Evolutionary conservation across 2,797 vertebrate genomes (phyloP), one percentile per base, ranked within the genome.

Genomic region (Gephyroberyx darwinii): DNA sequence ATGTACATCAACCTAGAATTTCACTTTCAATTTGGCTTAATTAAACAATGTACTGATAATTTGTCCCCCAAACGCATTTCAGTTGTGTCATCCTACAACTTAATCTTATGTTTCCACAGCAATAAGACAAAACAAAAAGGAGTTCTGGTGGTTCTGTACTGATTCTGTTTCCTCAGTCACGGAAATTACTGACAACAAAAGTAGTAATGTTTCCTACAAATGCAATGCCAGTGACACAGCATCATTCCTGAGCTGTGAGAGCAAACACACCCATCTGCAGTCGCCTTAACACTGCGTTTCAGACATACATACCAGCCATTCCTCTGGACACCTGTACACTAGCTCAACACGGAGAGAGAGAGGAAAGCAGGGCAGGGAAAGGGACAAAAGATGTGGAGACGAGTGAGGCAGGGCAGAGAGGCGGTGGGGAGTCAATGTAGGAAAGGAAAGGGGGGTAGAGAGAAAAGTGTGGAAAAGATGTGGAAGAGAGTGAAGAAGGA

Each of bases 231-330:
- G 55, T 47, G 62, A 74, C 10, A 8, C 6, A 6, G 39, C 48
- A 65, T 67, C 19, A 50, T 71, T 77, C 62, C 70, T 5, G 5
- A 0, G 30, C 16, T 22, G 7, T 53, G 45, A 35, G 54, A 30
- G 41, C 68, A 67, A 50, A 69, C 6, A 58, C 58, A 53, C 68
- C 58, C 33, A 47, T 52, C 53, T 56, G 51, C 12, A 12, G 51
- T 66, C 26, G 26, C 39, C 3, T 41, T 47, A 35, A 37, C n/a
- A 43, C 26, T 39, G 31, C 2, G 1, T 69, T 74, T 56, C 54
- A 65, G 61, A 76, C 26, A 26, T 26, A 76, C 65, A 84, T 83
- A 75, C 75, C 80, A 74, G 12, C 52, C 81, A 75, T 86, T 82
- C 72, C 68, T 71, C 26, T 35, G 51, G 33, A 33, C 61, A 58